Evolutionary conservation across 2,113 vertebrate species (phyloP).

Genomic region (Pygathrix nemaeus): DNA sequence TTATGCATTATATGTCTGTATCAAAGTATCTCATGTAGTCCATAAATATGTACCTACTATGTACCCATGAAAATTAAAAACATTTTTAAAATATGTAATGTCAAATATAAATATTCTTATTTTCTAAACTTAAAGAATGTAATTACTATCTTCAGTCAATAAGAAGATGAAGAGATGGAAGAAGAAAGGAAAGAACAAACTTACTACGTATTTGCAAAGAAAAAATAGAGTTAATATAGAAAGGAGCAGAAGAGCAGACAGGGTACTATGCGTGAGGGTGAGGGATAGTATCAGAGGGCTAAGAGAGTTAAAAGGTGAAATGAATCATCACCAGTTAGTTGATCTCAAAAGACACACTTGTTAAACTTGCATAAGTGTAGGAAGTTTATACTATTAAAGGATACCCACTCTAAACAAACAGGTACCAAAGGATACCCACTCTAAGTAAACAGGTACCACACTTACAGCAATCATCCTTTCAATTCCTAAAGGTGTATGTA

Average conservation of each 20-base stretch:
- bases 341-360: neutral
- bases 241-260: neutral
- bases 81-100: neutral
- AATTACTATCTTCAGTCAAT: conserved; percentile 36
- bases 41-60: too few relatives aligned
- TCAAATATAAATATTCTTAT: conserved; percentile 41
- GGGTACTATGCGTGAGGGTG: neutral
- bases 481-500: neutral
- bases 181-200: neutral
- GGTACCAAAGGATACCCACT: neutral
- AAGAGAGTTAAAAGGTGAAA: conserved; percentile 17
- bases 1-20: too few relatives aligned
- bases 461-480: neutral
- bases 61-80: too few relatives aligned
- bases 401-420: neutral
- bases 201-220: neutral
- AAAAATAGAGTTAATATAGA: neutral
- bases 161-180: neutral
- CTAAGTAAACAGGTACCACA: neutral
- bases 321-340: neutral
- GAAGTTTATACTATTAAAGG: neutral
- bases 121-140: conserved; percentile 19
- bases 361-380: neutral
- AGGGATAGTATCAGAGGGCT: neutral
- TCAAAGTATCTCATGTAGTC: too few relatives aligned